Evolutionary conservation across 2,888 invertebrate species (phyloP).

Genomic region (Buathra laborator): DNA sequence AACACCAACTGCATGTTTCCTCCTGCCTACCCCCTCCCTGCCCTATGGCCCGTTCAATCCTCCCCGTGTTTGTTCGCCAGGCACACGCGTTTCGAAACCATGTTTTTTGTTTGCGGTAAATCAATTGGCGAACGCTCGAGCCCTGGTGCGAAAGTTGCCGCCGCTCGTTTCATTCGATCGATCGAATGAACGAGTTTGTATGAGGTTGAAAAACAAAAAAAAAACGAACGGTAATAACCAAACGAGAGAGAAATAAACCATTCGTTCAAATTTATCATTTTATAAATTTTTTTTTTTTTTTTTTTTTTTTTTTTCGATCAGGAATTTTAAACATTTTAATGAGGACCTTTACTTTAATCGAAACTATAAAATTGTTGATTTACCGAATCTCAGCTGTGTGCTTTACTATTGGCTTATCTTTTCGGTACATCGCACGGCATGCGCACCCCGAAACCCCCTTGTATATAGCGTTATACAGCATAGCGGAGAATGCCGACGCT

Average conservation of each 20-base stretch:
- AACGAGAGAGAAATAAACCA: not conserved
- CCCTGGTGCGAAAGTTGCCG: slow-evolving; percentile 46
- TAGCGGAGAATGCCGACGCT: not conserved
- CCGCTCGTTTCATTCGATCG: slow-evolving; percentile 45
- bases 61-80: not conserved
- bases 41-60: not conserved
- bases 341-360: slow-evolving; percentile 2
- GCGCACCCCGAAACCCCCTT: not conserved
- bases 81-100: slow-evolving; percentile 48
- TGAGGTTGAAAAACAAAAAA: slow-evolving; percentile 13
- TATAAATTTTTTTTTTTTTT: too few species aligned
- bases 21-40: not conserved
- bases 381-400: slow-evolving; percentile 51
- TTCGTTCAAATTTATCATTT: not conserved
- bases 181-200: slow-evolving; percentile 19
- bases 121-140: slow-evolving; percentile 52
- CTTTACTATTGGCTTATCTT: slow-evolving; percentile 48
- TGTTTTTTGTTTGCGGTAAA: slow-evolving; percentile 61
- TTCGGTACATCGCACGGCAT: slow-evolving; percentile 52
- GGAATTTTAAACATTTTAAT: not conserved
- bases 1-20: slow-evolving; percentile 17
- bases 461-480: not conserved
- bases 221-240: not conserved
- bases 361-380: slow-evolving; percentile 18
- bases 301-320: not conserved